Percentiles rank a stretch among this genome's conserved stretches.
These are phyloP conservation scores for Pardalotus punctatus DNA, from an alignment of 2,113 vertebrate genomes.

Conservation along the genomic window DNA sequence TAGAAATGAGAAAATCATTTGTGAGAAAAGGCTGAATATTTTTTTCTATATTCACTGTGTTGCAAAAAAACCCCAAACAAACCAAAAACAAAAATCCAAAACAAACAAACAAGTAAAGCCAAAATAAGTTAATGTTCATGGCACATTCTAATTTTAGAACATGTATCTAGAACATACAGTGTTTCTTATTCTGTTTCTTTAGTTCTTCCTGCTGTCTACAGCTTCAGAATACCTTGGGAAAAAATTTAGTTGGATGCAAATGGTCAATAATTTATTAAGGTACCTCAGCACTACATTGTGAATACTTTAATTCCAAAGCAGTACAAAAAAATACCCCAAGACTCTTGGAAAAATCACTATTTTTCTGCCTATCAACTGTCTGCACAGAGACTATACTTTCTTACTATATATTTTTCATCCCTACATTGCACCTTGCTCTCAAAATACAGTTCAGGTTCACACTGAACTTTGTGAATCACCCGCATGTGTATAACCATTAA, in stretches of 20 bases:
- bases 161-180: neutral
- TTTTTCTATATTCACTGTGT: neutral
- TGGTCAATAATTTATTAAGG: neutral
- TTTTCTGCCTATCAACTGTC: neutral
- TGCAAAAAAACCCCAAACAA: neutral
- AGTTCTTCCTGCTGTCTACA: neutral
- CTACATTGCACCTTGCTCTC: neutral
- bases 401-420: neutral
- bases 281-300: neutral
- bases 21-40: neutral
- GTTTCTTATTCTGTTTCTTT: neutral
- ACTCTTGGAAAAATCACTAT: neutral
- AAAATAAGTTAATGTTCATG: neutral
- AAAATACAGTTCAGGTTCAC: neutral
- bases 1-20: neutral
- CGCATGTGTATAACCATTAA: neutral
- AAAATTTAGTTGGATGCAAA: neutral
- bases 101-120: neutral
- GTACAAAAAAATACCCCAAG: neutral
- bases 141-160: neutral
- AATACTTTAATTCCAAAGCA: neutral
- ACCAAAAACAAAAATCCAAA: neutral
- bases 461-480: neutral
- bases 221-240: neutral
- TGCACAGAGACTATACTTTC: neutral